These are phyloP conservation scores for Clarias platycephalus DNA, from an alignment of 2,797 vertebrate genomes.

Conservation along the genomic window DNA sequence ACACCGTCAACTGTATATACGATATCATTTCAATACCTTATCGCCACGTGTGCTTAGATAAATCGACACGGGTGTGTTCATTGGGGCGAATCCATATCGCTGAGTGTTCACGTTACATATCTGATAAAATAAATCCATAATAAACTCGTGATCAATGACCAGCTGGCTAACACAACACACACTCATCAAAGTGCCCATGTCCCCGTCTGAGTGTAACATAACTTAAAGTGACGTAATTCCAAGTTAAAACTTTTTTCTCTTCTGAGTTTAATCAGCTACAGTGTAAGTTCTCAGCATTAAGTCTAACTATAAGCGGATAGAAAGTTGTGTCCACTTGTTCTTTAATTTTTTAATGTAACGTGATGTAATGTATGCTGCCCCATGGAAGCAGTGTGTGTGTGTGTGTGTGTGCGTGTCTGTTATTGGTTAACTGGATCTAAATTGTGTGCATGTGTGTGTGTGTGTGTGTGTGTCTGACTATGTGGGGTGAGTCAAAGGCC, in stretches of 20 bases:
- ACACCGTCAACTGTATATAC: too few relatives aligned
- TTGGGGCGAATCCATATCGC: too few relatives aligned
- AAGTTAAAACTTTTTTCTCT: not conserved
- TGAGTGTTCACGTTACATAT: not conserved
- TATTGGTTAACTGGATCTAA: constrained; percentile 2
- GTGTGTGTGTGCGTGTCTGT: not conserved
- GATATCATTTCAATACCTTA: not conserved
- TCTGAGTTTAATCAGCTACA: not conserved
- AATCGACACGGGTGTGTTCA: not conserved
- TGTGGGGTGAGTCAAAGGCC: constrained; percentile 31
- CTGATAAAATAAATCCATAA: not conserved
- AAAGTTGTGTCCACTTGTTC: not conserved
- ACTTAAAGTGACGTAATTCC: not conserved
- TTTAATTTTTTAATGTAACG: not conserved
- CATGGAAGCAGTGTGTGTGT: not conserved
- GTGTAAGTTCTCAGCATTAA: not conserved
- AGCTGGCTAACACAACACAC: not conserved
- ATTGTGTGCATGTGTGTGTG: not conserved
- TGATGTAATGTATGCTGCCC: not conserved
- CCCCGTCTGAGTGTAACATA: not conserved
- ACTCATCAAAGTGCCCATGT: not conserved
- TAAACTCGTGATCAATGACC: not conserved
- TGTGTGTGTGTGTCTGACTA: not conserved
- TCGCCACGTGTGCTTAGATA: not conserved
- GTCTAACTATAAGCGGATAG: not conserved